phyloP scores from a whole-genome alignment of 37 sponge, comb jelly and placozoan species.

The Cliona cf. orientalis region DNA sequence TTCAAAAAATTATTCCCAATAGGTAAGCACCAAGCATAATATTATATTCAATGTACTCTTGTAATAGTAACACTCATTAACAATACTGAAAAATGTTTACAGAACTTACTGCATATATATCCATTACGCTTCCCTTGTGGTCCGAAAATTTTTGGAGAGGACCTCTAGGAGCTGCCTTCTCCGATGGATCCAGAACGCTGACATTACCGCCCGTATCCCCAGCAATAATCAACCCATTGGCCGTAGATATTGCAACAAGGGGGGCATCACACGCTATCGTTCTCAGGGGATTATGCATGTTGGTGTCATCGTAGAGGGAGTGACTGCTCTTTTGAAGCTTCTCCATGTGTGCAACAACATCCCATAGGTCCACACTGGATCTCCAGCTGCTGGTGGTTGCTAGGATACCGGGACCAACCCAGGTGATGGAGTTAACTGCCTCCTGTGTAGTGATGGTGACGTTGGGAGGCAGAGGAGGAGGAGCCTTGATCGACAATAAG shows the following conservation, averaged over 20 bases:
- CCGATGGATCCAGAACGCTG: conserved; percentile 16
- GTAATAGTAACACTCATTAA: not conserved
- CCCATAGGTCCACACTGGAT: conserved; percentile 11
- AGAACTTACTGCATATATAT: conserved; percentile 58
- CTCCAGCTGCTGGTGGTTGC: not conserved
- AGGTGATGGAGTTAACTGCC: not conserved
- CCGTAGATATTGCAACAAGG: not conserved
- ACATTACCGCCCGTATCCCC: conserved; percentile 41
- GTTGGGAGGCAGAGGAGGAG: conserved; percentile 20
- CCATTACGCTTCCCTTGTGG: conserved; percentile 64
- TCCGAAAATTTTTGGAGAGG: conserved; percentile 31
- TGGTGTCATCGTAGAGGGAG: not conserved
- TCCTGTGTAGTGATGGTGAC: conserved; percentile 15
- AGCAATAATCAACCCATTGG: conserved; percentile 20
- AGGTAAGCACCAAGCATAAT: too few species aligned
- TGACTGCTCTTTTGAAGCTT: not conserved
- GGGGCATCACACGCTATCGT: not conserved
- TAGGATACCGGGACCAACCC: conserved; percentile 13
- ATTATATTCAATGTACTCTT: too few species aligned
- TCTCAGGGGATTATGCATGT: conserved; percentile 23
- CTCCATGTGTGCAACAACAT: conserved; percentile 8
- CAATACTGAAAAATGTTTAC: not conserved
- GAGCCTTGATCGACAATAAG: not conserved
- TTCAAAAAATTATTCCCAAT: too few species aligned
- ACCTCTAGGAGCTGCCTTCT: not conserved